A percentile compares a stretch with the other conserved stretches of the same genome.
phyloP scores from a whole-genome alignment of 2,113 vertebrate genomes.

The Apodemus sylvaticus region DNA sequence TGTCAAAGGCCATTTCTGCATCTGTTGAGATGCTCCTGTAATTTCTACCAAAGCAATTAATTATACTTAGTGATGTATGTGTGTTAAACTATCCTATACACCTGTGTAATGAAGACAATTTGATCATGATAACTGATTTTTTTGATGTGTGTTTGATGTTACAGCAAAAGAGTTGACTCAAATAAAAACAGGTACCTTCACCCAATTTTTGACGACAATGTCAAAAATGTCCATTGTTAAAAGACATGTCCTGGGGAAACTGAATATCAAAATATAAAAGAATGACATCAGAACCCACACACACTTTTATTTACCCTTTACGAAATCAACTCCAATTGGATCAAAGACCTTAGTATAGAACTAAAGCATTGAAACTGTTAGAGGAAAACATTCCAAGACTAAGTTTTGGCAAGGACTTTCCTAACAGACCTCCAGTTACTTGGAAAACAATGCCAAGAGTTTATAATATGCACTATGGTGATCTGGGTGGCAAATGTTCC shows the following conservation, averaged over 20 bases:
- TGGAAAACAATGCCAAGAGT: background rate
- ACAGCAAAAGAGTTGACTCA: background rate
- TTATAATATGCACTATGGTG: background rate
- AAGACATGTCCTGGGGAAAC: background rate
- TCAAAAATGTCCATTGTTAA: background rate
- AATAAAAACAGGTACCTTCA: background rate
- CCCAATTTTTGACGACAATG: background rate
- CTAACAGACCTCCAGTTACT: background rate
- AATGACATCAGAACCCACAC: background rate
- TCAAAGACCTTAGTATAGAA: background rate
- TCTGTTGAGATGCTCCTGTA: background rate
- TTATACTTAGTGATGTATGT: background rate
- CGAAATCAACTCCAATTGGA: background rate
- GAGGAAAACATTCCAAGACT: background rate
- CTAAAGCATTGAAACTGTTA: background rate
- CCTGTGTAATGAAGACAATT: background rate
- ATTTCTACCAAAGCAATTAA: background rate
- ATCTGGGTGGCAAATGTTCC: background rate
- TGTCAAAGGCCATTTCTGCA: background rate
- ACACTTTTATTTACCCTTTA: background rate
- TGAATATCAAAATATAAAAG: background rate
- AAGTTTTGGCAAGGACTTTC: background rate
- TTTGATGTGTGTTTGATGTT: background rate
- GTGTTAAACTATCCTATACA: background rate
- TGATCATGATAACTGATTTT: background rate